Percentiles rank a stretch among this genome's conserved stretches.
phyloP scores from a whole-genome alignment of 2,888 invertebrate genomes.

The Leptogaster cylindrica region DNA sequence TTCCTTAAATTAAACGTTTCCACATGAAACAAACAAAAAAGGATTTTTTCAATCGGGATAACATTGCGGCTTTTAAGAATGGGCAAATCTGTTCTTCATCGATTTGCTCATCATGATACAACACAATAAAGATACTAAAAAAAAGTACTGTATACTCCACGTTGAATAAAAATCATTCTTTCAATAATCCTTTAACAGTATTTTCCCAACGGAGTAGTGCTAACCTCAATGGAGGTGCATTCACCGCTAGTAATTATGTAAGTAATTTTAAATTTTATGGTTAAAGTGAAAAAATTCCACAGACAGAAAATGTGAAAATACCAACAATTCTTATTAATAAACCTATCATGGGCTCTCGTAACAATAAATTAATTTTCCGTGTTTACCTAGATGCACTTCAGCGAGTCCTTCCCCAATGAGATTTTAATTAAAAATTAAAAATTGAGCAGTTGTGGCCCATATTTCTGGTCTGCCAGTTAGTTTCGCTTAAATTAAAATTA shows the following conservation, averaged over 20 bases:
- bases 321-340: slow-evolving; percentile 36
- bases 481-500: slow-evolving; percentile 6
- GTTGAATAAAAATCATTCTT: background rate
- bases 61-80: too few relatives aligned
- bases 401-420: slow-evolving; percentile 34
- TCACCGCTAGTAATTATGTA: slow-evolving; percentile 12
- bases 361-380: slow-evolving; percentile 34
- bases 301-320: slow-evolving; percentile 14
- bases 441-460: slow-evolving; percentile 29
- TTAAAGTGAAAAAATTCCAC: slow-evolving; percentile 27
- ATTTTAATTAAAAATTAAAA: slow-evolving; percentile 41
- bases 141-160: background rate
- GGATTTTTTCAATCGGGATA: slow-evolving; percentile 27
- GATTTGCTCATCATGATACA: slow-evolving; percentile 23
- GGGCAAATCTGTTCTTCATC: slow-evolving; percentile 38
- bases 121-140: slow-evolving; percentile 16
- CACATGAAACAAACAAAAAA: slow-evolving; percentile 20
- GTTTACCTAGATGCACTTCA: slow-evolving; percentile 37
- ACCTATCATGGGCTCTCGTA: slow-evolving; percentile 37
- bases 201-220: slow-evolving; percentile 4
- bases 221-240: too few relatives aligned
- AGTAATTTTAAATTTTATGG: slow-evolving; percentile 27
- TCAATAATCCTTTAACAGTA: slow-evolving; percentile 3
- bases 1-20: slow-evolving; percentile 39
- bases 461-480: slow-evolving; percentile 11